These are phyloP conservation scores for Girardia tigrina DNA, from an alignment of 2,888 invertebrate species.

Conservation along the genomic window DNA sequence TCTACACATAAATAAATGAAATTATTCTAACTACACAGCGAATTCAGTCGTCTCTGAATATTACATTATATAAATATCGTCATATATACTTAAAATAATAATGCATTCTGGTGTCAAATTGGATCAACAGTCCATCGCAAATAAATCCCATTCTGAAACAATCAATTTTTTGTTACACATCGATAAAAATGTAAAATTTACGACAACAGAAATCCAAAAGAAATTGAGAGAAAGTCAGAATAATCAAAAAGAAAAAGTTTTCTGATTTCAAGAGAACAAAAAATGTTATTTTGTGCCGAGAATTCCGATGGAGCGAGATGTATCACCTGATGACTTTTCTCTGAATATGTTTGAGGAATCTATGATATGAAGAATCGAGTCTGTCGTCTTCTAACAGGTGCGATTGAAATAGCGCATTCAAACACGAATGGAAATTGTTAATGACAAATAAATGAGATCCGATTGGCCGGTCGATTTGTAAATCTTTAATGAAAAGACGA, in stretches of 20 bases:
- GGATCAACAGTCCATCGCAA: too few relatives aligned
- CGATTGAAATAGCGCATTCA: not conserved
- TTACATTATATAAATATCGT: not conserved
- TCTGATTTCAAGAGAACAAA: too few relatives aligned
- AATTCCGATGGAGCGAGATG: too few relatives aligned
- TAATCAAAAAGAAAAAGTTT: too few relatives aligned
- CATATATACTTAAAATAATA: not conserved
- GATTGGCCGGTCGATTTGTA: slow-evolving; percentile 72
- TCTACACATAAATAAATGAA: not conserved
- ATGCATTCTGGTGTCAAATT: not conserved
- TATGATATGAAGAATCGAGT: not conserved
- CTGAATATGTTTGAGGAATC: not conserved
- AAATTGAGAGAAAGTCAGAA: not conserved
- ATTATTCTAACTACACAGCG: not conserved
- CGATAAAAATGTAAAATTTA: not conserved
- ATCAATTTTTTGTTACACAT: not conserved
- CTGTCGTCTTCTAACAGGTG: not conserved
- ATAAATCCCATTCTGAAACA: too few relatives aligned
- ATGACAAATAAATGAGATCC: slow-evolving; percentile 66
- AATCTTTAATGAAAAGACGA: slow-evolving; percentile 64
- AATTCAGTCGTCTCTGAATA: not conserved
- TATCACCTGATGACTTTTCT: not conserved
- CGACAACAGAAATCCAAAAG: not conserved
- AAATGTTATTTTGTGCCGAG: too few relatives aligned
- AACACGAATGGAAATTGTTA: slow-evolving; percentile 61